Evolutionary conservation across 2,797 vertebrate species (phyloP).

Genomic region (Sandelia bainsii): DNA sequence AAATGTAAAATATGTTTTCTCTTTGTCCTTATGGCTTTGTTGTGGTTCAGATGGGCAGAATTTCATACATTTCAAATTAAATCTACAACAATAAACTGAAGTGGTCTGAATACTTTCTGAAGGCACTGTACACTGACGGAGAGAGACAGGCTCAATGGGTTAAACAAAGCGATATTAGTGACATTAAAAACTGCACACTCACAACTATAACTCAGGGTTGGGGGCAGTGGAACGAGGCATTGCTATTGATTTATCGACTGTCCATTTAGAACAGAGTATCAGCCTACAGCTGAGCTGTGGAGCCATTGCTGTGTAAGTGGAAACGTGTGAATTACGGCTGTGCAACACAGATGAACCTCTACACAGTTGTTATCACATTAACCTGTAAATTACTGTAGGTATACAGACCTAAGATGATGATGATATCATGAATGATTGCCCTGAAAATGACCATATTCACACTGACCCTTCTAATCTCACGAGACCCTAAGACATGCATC

Average conservation of each 20-base stretch:
- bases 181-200: slow-evolving; percentile 63
- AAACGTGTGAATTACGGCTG: slow-evolving; percentile 48
- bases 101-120: not conserved
- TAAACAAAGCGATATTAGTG: slow-evolving; percentile 23
- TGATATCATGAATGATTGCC: slow-evolving; percentile 10
- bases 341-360: slow-evolving; percentile 17
- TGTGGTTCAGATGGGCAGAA: no score
- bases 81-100: not conserved
- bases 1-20: no score
- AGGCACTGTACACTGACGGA: not conserved
- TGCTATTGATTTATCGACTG: slow-evolving; percentile 69
- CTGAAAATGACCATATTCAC: slow-evolving; percentile 26
- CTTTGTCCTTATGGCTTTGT: no score
- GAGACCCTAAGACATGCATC: not conserved
- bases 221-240: slow-evolving; percentile 50
- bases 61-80: not conserved
- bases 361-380: slow-evolving; percentile 27
- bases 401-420: not conserved
- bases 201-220: slow-evolving; percentile 53
- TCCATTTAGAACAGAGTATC: slow-evolving; percentile 65
- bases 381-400: slow-evolving; percentile 11
- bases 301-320: slow-evolving; percentile 29
- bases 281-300: slow-evolving; percentile 52
- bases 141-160: slow-evolving; percentile 2
- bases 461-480: not conserved